phyloP scores from a whole-genome alignment of 2,797 vertebrate species.

The Pygocentrus nattereri region DNA sequence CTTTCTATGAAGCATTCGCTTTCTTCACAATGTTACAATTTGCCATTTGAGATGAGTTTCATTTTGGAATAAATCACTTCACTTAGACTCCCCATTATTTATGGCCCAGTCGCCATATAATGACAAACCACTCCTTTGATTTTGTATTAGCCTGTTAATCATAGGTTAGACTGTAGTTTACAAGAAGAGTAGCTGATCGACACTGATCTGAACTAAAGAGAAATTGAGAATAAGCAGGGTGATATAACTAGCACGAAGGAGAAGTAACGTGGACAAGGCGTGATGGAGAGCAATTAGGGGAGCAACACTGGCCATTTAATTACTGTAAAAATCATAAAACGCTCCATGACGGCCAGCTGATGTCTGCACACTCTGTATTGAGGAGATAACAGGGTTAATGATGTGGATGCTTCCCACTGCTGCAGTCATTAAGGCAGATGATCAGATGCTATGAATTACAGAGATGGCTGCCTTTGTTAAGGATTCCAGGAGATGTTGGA shows the following conservation, averaged over 20 bases:
- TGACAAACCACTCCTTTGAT: too few relatives aligned
- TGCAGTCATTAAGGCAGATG: conserved; percentile 27
- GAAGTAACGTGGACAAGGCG: neutral
- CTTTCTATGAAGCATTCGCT: too few relatives aligned
- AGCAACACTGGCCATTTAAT: conserved; percentile 36
- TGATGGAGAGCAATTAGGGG: neutral
- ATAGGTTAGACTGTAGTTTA: too few relatives aligned
- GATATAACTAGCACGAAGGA: neutral
- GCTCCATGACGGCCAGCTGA: conserved; percentile 35
- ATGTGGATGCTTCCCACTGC: neutral
- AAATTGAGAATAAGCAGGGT: neutral
- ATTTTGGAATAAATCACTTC: too few relatives aligned
- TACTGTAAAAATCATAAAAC: conserved; percentile 48
- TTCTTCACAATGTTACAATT: too few relatives aligned
- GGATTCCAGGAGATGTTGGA: neutral
- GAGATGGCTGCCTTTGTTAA: conserved; percentile 5
- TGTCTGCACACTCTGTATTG: conserved; percentile 23
- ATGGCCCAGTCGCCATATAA: too few relatives aligned
- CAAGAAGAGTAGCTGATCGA: too few relatives aligned
- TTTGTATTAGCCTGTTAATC: too few relatives aligned
- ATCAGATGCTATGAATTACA: neutral
- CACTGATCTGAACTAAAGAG: too few relatives aligned
- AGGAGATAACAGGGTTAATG: conserved; percentile 33
- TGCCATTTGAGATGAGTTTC: too few relatives aligned
- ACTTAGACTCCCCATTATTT: too few relatives aligned